A percentile compares a stretch with the other conserved stretches of the same genome.
Conservation (phyloP, 2,797 vertebrate genomes). For the Periophthalmus magnuspinnatus region DNA sequence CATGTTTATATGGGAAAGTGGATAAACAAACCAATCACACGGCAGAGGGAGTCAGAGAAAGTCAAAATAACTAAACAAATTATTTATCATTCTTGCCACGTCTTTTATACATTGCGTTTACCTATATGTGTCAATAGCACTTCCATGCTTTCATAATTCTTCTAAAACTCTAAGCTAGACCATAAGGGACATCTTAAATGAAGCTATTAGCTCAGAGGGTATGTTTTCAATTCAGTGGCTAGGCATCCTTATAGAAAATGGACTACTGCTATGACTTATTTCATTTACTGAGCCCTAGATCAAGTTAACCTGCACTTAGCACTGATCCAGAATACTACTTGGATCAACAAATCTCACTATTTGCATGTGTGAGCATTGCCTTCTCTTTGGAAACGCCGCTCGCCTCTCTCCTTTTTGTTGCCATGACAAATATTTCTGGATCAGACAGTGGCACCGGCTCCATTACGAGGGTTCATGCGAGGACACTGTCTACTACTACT, state of each 20-base stretch:
- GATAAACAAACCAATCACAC: not conserved
- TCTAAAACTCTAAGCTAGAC: not conserved
- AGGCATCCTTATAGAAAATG: not conserved
- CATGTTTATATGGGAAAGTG: not conserved
- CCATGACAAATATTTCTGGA: constrained; percentile 4
- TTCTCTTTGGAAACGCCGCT: not conserved
- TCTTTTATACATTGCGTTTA: not conserved
- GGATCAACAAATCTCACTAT: not conserved
- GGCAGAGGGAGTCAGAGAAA: not conserved
- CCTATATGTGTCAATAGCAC: not conserved
- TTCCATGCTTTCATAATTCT: not conserved
- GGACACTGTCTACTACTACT: constrained; percentile 1
- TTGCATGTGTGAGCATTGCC: not conserved
- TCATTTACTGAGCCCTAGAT: not conserved
- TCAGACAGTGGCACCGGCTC: constrained; percentile 1
- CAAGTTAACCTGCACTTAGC: not conserved
- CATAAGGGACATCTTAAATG: not conserved
- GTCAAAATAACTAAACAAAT: not conserved
- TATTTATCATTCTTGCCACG: not conserved
- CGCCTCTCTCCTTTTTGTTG: constrained; percentile 4
- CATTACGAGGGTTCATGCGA: not conserved
- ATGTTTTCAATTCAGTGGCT: not conserved
- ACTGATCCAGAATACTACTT: not conserved
- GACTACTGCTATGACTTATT: not conserved
- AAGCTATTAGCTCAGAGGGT: not conserved